phyloP scores from a whole-genome alignment of 2,797 vertebrate species.

The Anolis apletophallus region DNA sequence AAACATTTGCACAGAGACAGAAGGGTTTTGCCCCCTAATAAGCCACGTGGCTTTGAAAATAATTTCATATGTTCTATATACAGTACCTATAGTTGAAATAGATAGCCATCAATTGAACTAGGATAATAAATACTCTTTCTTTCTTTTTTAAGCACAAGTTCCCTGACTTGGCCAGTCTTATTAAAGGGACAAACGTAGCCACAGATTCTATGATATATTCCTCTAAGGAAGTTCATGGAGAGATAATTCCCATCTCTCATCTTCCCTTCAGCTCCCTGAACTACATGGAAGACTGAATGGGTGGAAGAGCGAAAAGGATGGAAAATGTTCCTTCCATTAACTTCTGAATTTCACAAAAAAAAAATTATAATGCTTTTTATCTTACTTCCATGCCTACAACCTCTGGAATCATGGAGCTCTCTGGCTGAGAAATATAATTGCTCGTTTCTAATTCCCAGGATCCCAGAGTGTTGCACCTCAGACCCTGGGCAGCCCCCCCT shows the following conservation, averaged over 20 bases:
- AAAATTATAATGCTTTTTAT: too few species aligned
- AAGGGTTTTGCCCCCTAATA: not conserved
- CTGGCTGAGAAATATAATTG: too few species aligned
- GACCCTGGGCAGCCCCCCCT: too few species aligned
- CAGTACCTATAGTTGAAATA: not conserved
- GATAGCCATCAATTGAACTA: not conserved
- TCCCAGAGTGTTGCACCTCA: too few species aligned
- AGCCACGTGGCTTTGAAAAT: constrained; percentile 45
- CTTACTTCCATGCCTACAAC: too few species aligned
- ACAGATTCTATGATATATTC: not conserved
- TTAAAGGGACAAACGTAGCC: not conserved
- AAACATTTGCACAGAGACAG: constrained; percentile 43
- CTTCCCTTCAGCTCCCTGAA: not conserved
- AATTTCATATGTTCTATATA: not conserved
- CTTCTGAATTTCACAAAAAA: too few species aligned
- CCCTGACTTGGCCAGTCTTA: not conserved
- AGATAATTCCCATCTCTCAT: not conserved
- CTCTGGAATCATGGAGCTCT: too few species aligned
- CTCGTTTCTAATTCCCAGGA: too few species aligned
- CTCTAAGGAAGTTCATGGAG: not conserved
- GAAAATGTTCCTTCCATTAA: too few species aligned
- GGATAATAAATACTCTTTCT: not conserved
- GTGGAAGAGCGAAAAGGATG: too few species aligned
- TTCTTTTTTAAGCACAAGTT: not conserved
- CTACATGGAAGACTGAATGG: not conserved